Percentiles rank a stretch among this genome's conserved stretches.
Evolutionary conservation across 2,888 invertebrate species (phyloP).

Genomic region (Cephus pygmeus): DNA sequence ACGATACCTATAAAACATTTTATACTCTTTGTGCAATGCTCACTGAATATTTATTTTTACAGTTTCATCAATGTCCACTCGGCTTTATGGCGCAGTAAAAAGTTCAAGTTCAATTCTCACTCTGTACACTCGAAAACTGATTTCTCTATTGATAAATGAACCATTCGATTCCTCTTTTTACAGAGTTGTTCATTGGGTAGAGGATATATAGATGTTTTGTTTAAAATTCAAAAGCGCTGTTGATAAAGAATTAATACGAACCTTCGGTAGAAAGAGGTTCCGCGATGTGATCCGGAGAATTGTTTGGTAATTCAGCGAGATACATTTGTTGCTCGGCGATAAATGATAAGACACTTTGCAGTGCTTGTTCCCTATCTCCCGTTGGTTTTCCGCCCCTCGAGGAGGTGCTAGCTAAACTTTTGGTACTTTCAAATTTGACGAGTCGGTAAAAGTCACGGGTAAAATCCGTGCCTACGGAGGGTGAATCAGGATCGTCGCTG

Average conservation of each 20-base stretch:
- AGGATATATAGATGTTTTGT: too few relatives aligned
- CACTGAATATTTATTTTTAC: too few relatives aligned
- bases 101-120: too few relatives aligned
- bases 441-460: constrained; percentile 84
- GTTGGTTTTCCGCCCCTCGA: constrained; percentile 72
- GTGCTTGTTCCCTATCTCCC: constrained; percentile 76
- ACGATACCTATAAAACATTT: too few relatives aligned
- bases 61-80: too few relatives aligned
- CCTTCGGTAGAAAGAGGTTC: constrained; percentile 40
- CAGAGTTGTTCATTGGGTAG: not conserved
- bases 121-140: not conserved
- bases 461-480: constrained; percentile 78
- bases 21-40: too few relatives aligned
- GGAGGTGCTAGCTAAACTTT: constrained; percentile 81
- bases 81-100: too few relatives aligned
- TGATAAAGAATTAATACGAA: constrained; percentile 17
- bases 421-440: constrained; percentile 84
- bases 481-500: constrained; percentile 75
- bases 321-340: constrained; percentile 83
- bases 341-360: constrained; percentile 80
- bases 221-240: too few relatives aligned
- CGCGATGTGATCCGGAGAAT: constrained; percentile 14
- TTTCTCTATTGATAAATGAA: not conserved
- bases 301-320: constrained; percentile 52
- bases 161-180: not conserved